Evolutionary conservation across 2,888 invertebrate genomes (phyloP).

Genomic region (Hemaris fuciformis): DNA sequence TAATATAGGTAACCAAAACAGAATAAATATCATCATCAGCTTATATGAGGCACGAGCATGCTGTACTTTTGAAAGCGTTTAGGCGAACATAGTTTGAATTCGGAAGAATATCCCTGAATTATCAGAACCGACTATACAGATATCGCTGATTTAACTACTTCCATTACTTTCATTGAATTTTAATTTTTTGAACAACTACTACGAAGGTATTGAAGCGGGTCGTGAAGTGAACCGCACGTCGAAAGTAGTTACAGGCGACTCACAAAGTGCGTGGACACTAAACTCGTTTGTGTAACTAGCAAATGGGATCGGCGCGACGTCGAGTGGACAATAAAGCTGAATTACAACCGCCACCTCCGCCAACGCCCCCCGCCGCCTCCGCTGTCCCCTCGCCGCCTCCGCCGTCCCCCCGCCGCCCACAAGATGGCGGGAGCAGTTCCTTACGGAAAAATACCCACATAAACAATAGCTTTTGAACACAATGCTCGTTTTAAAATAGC

Average conservation of each 20-base stretch:
- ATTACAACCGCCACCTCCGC: not conserved
- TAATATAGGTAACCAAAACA: no score
- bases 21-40: no score
- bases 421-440: not conserved
- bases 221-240: not conserved
- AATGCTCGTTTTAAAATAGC: not conserved
- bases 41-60: no score
- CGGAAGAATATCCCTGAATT: no score
- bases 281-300: constrained; percentile 24
- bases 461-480: not conserved
- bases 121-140: no score
- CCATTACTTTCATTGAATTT: not conserved
- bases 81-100: no score
- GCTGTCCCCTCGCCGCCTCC: not conserved
- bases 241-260: not conserved
- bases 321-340: constrained; percentile 21
- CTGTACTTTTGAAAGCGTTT: no score
- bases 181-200: not conserved
- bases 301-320: constrained; percentile 21
- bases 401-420: not conserved
- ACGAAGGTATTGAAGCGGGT: not conserved
- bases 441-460: not conserved
- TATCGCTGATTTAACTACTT: no score
- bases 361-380: not conserved
- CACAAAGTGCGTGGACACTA: constrained; percentile 19